Base-by-base conservation (phyloP, 2,888 invertebrate species). In the Adelphocoris suturalis region DNA sequence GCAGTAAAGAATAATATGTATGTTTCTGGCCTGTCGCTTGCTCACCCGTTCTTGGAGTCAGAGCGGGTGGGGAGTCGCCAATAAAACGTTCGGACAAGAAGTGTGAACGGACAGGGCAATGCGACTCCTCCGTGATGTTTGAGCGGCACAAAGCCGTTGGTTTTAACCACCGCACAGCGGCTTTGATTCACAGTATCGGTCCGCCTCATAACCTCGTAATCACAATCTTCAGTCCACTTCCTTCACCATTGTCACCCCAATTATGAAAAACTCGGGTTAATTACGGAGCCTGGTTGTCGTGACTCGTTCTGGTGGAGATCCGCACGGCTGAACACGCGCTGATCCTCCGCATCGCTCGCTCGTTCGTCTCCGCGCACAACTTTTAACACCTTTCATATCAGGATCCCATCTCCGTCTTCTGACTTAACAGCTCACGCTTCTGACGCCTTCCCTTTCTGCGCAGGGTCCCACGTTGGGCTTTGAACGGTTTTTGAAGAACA, bases 161-260 rank as follows among this genome's bases (percentile, higher is more conserved):
- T 78, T 46, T 78, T 46, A 78, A 78, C 78, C 37, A 47, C 23
- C 68, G 68, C 23, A 23, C 68, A 27, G 11, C 28, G 37, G 37
- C 78, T 37, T 12, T 78, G 78, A 78, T n/a, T 78, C 78, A 78
- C 78, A 78, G 46, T 78, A 47, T 19, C 37, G 78, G 78, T 75
- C 75, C 75, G 23, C 28, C 75, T 19, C 75, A 7, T 47, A 78
- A 46, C 46, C 46, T 46, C 19, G n/a, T 78, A 78, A 78, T 78
- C 47, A 78, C 78, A 78, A 78, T 78, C 37, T 78, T 78, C 47
- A 78, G n/a, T 19, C 37, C 46, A 78, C 78, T 78, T 78, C 78
- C 78, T 78, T 78, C 28, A 78, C 78, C 78, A 78, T 46, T 78
- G 78, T 78, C 78, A 78, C 78, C 78, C 78, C 78, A 78, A 78